Evolutionary conservation across 2,797 vertebrate species (phyloP).

Genomic region (Tolypeutes matacus): DNA sequence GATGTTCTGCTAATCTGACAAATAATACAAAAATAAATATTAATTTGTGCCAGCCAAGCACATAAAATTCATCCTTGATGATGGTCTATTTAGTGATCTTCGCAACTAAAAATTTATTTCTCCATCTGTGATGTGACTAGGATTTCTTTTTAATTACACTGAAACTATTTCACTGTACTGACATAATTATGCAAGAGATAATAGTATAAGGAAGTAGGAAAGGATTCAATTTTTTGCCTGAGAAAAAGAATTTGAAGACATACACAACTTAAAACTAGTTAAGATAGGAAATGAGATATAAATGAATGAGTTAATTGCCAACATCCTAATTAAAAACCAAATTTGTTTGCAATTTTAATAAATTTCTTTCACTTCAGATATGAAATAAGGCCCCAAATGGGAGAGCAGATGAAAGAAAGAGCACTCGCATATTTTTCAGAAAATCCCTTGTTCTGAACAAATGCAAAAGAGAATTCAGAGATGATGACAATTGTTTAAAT

Average conservation of each 20-base stretch:
- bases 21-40: slow-evolving; percentile 21
- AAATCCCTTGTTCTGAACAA: slow-evolving; percentile 42
- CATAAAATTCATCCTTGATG: neutral
- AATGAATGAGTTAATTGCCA: slow-evolving; percentile 72
- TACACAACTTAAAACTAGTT: slow-evolving; percentile 43
- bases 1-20: neutral
- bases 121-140: slow-evolving; percentile 25
- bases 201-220: slow-evolving; percentile 5
- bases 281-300: slow-evolving; percentile 72
- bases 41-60: slow-evolving; percentile 41
- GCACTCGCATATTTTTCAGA: slow-evolving; percentile 28
- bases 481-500: slow-evolving; percentile 70
- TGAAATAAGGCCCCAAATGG: slow-evolving; percentile 45
- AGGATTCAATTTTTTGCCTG: slow-evolving; percentile 44
- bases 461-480: slow-evolving; percentile 62
- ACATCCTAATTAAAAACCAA: slow-evolving; percentile 74
- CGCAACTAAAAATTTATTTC: slow-evolving; percentile 56
- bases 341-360: slow-evolving; percentile 70
- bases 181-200: slow-evolving; percentile 58
- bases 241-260: slow-evolving; percentile 73
- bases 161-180: slow-evolving; percentile 58
- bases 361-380: slow-evolving; percentile 67
- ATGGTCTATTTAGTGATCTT: slow-evolving; percentile 23
- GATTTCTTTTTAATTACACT: slow-evolving; percentile 68
- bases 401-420: slow-evolving; percentile 54